Base-by-base conservation (phyloP, 2,888 invertebrate species). In the Acanthosepion esculentum region DNA sequence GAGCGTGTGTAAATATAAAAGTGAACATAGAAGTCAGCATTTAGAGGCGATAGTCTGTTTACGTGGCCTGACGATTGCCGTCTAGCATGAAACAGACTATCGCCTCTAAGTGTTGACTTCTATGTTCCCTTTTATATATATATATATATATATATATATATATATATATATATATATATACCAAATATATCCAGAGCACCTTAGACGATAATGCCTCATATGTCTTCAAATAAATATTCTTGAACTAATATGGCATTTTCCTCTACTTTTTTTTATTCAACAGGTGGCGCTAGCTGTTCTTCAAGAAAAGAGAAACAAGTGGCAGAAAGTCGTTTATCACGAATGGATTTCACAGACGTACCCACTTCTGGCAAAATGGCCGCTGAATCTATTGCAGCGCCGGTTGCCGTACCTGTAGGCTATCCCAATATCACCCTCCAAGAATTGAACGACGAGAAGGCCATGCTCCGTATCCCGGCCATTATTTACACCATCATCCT, bases 401-500 rank as follows among this genome's bases (percentile, higher is more conserved):
- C 50, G 29, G 26, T 41, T 23, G 41, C 12, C 26, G 6, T 78
- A 78, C n/a, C 78, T 0, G 12, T 10, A 8, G 15, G 29, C 78
- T 78, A 78, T 15, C 92, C 92, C 0, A 59, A 55, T 23, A 59
- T 64, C 33, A 94, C 94, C 15, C 92, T 96, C 33, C 59, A 94
- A 10, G 50, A 94, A 15, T 64, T 95, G n/a, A 96, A 95, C 94
- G 94, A 95, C 53, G 94, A 95, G 91, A 94, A 94, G 48, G 95
- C 95, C 18, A 18, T 91, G 93, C 92, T 50, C 12, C 94, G 95
- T 0, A n/a, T 96, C 29, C 96, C 96, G 0, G 96, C 96, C 1
- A 96, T 96, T 92, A 95, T 96, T 10, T 96, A 96, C 55, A 95
- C 96, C 8, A 95, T 95, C 3, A 50, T 96, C 0, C 48, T 96